Conservation (phyloP, 2,888 invertebrate genomes). For the Gonocerus acuteangulatus region DNA sequence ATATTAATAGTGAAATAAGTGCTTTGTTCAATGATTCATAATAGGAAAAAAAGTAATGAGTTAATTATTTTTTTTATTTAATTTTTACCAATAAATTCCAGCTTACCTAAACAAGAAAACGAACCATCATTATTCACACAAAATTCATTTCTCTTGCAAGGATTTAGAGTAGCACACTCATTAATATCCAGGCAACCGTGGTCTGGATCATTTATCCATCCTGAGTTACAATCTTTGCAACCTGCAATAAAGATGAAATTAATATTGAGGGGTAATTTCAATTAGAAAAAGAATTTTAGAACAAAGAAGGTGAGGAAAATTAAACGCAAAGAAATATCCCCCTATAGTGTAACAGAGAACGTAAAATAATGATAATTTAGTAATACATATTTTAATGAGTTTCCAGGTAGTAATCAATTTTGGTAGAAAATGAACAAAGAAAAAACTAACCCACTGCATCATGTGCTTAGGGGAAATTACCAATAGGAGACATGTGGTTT, state of each 20-base stretch:
- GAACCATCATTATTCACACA: slow-evolving; percentile 86
- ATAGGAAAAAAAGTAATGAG: no score
- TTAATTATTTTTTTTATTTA: no score
- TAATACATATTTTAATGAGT: no score
- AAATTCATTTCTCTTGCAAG: slow-evolving; percentile 60
- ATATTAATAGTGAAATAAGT: no score
- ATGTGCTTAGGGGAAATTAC: no score
- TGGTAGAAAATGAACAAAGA: no score
- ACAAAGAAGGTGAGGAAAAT: neutral
- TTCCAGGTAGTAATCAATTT: no score
- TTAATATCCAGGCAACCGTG: slow-evolving; percentile 77
- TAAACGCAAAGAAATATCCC: neutral
- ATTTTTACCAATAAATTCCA: no score
- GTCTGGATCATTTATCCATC: slow-evolving; percentile 65
- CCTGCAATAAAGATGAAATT: slow-evolving; percentile 41
- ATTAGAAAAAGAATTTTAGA: neutral
- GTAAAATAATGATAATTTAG: no score
- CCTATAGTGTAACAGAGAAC: neutral
- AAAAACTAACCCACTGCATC: no score
- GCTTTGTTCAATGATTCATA: no score
- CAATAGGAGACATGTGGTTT: no score
- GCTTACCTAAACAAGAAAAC: slow-evolving; percentile 58
- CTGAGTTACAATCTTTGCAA: slow-evolving; percentile 58
- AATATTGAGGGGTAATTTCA: neutral
- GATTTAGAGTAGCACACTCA: slow-evolving; percentile 61